Percentiles rank a stretch among this genome's conserved stretches.
Conservation (phyloP, 2,797 vertebrate species). For the Setipinna tenuifilis region DNA sequence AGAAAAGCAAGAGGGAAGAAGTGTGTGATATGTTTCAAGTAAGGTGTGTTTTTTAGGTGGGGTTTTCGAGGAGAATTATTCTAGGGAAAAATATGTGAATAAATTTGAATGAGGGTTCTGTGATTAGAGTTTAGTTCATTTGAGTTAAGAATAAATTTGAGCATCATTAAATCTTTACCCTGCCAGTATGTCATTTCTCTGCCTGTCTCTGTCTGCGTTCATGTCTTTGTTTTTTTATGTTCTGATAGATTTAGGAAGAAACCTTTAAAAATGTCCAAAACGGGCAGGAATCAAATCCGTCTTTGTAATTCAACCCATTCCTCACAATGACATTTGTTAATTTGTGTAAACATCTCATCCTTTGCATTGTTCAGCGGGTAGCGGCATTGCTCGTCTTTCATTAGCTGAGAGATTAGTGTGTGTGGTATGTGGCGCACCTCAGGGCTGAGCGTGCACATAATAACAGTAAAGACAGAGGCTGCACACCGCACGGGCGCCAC, state of each 20-base stretch:
- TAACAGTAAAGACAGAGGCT: neutral
- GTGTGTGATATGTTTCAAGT: neutral
- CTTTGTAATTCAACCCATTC: neutral
- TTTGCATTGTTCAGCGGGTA: neutral
- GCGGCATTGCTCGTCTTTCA: neutral
- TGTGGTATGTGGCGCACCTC: neutral
- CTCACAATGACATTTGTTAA: neutral
- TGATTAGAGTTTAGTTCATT: neutral
- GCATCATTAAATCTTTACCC: neutral
- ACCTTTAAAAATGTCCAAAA: neutral
- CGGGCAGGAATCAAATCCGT: neutral
- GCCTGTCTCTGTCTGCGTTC: neutral
- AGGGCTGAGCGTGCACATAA: neutral
- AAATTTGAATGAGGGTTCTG: constrained; percentile 1
- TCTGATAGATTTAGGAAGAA: neutral
- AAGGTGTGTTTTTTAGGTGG: neutral
- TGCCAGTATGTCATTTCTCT: neutral
- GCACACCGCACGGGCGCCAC: neutral
- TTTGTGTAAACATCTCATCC: neutral
- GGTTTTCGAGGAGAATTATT: neutral
- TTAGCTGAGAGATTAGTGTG: neutral
- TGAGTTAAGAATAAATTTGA: neutral
- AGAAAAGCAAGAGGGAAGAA: neutral
- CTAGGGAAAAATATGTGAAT: neutral
- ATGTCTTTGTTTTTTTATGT: neutral